A percentile compares a stretch with the other conserved stretches of the same genome.
Conservation (phyloP, 1,140 invertebrate species). For the Rhizoglyphus robini region DNA sequence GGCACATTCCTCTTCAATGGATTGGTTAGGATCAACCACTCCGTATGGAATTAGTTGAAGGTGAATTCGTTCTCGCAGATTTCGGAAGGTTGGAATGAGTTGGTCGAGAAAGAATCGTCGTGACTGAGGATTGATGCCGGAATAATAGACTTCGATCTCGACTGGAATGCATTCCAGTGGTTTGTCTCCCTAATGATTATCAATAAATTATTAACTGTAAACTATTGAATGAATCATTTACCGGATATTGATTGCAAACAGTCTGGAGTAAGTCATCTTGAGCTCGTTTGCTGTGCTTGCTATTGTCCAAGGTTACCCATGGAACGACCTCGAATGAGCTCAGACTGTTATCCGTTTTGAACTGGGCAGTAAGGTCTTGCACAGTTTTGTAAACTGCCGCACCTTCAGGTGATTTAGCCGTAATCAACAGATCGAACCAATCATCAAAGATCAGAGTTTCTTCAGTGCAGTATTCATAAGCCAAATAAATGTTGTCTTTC, state of each 20-base stretch:
- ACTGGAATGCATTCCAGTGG: constrained; percentile 20
- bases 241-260: constrained; percentile 4
- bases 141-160: too few species aligned
- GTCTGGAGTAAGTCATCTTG: constrained; percentile 17
- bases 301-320: constrained; percentile 12
- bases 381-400: not conserved
- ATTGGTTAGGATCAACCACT: too few species aligned
- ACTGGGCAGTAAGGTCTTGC: not conserved
- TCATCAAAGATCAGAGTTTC: not conserved
- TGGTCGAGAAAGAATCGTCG: too few species aligned
- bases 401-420: not conserved
- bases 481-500: constrained; percentile 4
- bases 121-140: too few species aligned
- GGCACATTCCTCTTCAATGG: constrained; percentile 6
- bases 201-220: too few species aligned
- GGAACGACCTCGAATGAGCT: not conserved
- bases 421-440: not conserved
- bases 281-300: not conserved
- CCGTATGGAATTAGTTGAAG: too few species aligned
- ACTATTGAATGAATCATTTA: too few species aligned
- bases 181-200: constrained; percentile 18
- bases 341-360: not conserved
- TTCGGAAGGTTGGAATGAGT: too few species aligned
- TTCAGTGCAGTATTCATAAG: constrained; percentile 1
- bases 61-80: constrained; percentile 17